A percentile compares a stretch with the other conserved stretches of the same genome.
phyloP scores from a whole-genome alignment of 2,888 invertebrate species.

The Sussaba pulchella region DNA sequence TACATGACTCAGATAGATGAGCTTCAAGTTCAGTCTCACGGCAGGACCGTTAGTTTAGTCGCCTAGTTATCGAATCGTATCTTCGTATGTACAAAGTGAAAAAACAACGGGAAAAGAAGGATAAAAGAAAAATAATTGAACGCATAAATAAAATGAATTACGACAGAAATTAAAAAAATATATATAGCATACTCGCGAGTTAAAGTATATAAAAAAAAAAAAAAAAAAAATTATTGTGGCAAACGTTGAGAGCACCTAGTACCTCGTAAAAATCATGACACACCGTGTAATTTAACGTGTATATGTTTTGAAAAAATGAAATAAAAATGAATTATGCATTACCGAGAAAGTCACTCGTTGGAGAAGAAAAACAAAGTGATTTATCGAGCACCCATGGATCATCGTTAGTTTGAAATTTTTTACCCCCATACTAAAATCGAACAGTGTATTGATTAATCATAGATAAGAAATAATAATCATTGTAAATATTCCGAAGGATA shows the following conservation, averaged over 20 bases:
- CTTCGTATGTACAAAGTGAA: slow-evolving; percentile 23
- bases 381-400: neutral
- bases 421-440: neutral
- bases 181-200: slow-evolving; percentile 27
- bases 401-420: neutral
- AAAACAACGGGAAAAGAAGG: neutral
- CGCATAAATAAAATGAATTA: slow-evolving; percentile 13
- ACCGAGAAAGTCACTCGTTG: neutral
- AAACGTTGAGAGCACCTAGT: slow-evolving; percentile 31
- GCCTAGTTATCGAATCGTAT: slow-evolving; percentile 38
- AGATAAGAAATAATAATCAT: neutral
- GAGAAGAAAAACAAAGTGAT: neutral
- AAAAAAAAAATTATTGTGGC: slow-evolving; percentile 25
- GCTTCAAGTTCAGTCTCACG: slow-evolving; percentile 51
- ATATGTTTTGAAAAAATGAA: slow-evolving; percentile 51
- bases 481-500: neutral
- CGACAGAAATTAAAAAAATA: neutral
- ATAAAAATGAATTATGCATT: slow-evolving; percentile 49
- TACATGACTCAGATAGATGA: slow-evolving; percentile 39
- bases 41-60: slow-evolving; percentile 64
- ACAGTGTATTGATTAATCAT: too few species aligned
- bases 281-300: slow-evolving; percentile 57
- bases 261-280: slow-evolving; percentile 43
- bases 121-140: slow-evolving; percentile 3
- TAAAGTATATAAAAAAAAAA: slow-evolving; percentile 9